Base-by-base conservation (phyloP, 2,113 vertebrate genomes). In the Donacobius atricapilla region DNA sequence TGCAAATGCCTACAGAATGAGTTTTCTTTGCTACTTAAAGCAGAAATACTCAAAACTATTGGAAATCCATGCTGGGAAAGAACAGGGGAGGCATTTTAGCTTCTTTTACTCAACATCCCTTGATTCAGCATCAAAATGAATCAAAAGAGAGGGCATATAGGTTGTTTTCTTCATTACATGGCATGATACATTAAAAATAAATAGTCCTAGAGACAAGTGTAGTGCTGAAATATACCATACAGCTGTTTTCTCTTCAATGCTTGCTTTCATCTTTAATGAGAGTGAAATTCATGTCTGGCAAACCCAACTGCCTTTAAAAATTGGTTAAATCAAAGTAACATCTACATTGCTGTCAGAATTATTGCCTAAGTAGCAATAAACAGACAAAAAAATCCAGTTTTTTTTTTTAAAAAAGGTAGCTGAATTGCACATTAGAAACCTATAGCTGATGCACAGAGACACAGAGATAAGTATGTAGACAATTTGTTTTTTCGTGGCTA, bases 221-320 rank as follows among this genome's bases (percentile, higher is more conserved):
- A 86, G 10, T 48, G 47, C 64, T 89, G 33, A 91, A 95, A 95
- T 79, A 87, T 51, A 94, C 42, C 35, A 89, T 44, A 30, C 87
- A 90, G 84, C 70, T 90, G 69, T 87, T 96, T 91, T 87, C 56
- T 91, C 68, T 63, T 58, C 53, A 86, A 28, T 83, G 69, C 87
- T 95, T 92, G 45, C 83, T 96, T 95, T 94, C 82, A 82, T 91
- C 90, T 87, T 91, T 81, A 93, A 87, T 60, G 63, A 90, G 56
- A 88, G 35, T n/a, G 42, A 40, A 87, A 84, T 81, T 88, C 79
- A 81, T 72, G 86, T 84, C 92, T 95, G 86, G 79, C 90, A 95
- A 95, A 87, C 40, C 61, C 39, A 89, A 93, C 71, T 90, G 51
- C 72, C 80, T 96, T 94, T 87, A 95, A 96, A 93, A 94, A 56